These are phyloP conservation scores for Drosophila miranda DNA, from an alignment of 1,140 invertebrate species.

Conservation along the genomic window DNA sequence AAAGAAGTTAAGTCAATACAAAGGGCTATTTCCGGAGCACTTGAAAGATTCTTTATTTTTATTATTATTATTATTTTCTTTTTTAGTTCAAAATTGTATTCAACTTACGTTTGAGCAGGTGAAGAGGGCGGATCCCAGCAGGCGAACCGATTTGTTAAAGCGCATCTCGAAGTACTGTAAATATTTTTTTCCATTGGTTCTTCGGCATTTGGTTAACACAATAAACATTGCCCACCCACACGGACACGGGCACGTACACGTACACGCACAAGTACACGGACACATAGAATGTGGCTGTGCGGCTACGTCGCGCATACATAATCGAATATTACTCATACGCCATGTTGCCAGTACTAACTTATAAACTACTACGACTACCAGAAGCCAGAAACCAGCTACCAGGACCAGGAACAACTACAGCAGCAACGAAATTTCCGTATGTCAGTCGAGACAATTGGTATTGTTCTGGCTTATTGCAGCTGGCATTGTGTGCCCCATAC, in stretches of 20 bases:
- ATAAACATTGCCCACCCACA: slow-evolving; percentile 31
- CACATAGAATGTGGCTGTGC: slow-evolving; percentile 11
- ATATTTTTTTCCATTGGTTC: slow-evolving; percentile 45
- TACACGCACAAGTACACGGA: slow-evolving; percentile 1
- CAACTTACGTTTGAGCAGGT: slow-evolving; percentile 87
- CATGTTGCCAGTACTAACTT: slow-evolving; percentile 41
- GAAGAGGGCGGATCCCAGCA: slow-evolving; percentile 89
- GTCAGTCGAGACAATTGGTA: slow-evolving; percentile 48
- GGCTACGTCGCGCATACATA: slow-evolving; percentile 55
- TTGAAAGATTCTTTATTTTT: neutral
- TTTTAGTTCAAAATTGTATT: slow-evolving; percentile 9
- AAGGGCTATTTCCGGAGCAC: neutral
- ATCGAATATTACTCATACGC: slow-evolving; percentile 70
- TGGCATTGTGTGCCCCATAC: slow-evolving; percentile 39
- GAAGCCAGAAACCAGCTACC: too few species aligned
- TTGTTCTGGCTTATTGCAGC: slow-evolving; percentile 38
- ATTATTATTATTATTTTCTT: neutral
- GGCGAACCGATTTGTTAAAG: slow-evolving; percentile 88
- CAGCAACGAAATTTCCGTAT: slow-evolving; percentile 18
- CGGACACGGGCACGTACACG: neutral
- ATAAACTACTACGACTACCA: slow-evolving; percentile 44
- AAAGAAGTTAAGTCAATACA: neutral
- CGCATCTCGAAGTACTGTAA: slow-evolving; percentile 91
- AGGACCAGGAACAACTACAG: too few species aligned
- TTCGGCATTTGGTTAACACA: slow-evolving; percentile 46